phyloP scores from a whole-genome alignment of 2,888 invertebrate genomes.

The Epirrhoe tristata region DNA sequence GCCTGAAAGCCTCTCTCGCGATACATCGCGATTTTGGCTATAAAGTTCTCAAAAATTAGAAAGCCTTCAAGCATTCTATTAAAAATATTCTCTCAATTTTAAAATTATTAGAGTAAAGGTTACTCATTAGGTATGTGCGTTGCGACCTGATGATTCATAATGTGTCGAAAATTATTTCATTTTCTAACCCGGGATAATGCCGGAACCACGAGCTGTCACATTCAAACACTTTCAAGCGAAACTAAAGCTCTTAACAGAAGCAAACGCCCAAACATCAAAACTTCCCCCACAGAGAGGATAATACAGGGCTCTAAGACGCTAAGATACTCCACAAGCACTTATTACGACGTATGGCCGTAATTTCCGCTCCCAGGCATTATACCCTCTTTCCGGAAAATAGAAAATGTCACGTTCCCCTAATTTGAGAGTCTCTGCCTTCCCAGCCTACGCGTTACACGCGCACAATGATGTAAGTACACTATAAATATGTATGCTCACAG shows the following conservation, averaged over 20 bases:
- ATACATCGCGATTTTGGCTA: too few species aligned
- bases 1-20: too few species aligned
- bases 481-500: background rate
- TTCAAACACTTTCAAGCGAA: background rate
- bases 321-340: slow-evolving; percentile 16
- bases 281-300: background rate
- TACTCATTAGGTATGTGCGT: too few species aligned
- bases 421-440: slow-evolving; percentile 18
- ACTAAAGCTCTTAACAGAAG: slow-evolving; percentile 1
- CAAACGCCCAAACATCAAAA: slow-evolving; percentile 4
- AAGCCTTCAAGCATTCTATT: too few species aligned
- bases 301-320: background rate
- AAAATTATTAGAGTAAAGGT: too few species aligned
- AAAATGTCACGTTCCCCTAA: slow-evolving; percentile 29
- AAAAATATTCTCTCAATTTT: too few species aligned
- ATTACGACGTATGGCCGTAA: slow-evolving; percentile 27
- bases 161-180: too few species aligned
- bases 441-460: slow-evolving; percentile 15
- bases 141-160: too few species aligned
- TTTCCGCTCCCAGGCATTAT: slow-evolving; percentile 27
- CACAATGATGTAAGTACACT: slow-evolving; percentile 11
- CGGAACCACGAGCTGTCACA: background rate
- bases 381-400: slow-evolving; percentile 24
- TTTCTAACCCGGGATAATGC: background rate
- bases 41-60: too few species aligned